phyloP scores from a whole-genome alignment of 2,113 vertebrate species.

The Entelurus aequoreus region DNA sequence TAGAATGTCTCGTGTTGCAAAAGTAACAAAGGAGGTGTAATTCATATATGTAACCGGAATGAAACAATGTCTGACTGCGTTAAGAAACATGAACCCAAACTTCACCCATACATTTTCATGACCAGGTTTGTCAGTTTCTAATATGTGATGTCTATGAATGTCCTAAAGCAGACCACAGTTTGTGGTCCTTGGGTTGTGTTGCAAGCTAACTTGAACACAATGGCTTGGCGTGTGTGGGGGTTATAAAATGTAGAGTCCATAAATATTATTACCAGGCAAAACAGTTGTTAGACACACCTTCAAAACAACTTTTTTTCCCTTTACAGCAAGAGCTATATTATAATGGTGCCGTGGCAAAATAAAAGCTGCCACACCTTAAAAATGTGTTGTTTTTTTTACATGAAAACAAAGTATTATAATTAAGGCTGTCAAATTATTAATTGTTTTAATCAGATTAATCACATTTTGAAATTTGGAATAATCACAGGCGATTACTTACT shows the following conservation, averaged over 20 bases:
- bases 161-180: constrained; percentile 45
- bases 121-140: constrained; percentile 11
- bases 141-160: constrained; percentile 8
- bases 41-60: not conserved
- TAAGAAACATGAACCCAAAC: not conserved
- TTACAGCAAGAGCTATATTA: not conserved
- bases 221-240: constrained; percentile 20
- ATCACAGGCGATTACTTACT: no score
- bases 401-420: no score
- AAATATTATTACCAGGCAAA: constrained; percentile 26
- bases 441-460: no score
- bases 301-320: constrained; percentile 8
- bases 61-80: not conserved
- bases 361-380: no score
- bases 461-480: no score
- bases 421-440: no score
- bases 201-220: constrained; percentile 31
- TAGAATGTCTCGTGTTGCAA: not conserved
- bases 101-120: not conserved
- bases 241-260: constrained; percentile 28
- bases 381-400: no score
- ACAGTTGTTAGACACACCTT: constrained; percentile 10
- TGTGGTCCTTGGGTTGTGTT: constrained; percentile 22
- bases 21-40: not conserved
- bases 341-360: no score